phyloP scores from a whole-genome alignment of 2,113 vertebrate species.

The Pluvialis apricaria region DNA sequence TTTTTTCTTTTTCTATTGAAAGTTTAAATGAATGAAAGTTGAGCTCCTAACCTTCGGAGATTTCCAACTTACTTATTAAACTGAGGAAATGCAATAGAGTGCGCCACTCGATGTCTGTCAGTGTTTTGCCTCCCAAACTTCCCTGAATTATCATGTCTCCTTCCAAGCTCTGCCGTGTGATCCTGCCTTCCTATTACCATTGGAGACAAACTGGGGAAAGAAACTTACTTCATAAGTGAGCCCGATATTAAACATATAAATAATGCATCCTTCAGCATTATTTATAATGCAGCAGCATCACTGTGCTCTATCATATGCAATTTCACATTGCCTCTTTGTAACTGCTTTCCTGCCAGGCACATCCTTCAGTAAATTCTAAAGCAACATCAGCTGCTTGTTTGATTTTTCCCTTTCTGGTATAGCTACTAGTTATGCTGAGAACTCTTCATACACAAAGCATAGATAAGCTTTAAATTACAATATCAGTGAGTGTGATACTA shows the following conservation, averaged over 20 bases:
- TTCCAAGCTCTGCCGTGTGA: background rate
- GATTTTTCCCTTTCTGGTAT: background rate
- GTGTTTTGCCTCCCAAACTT: background rate
- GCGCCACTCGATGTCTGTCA: background rate
- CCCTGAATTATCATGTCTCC: background rate
- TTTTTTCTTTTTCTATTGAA: background rate
- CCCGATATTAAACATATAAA: constrained; percentile 79
- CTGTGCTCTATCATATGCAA: constrained; percentile 68
- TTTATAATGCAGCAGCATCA: constrained; percentile 77
- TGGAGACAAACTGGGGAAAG: constrained; percentile 28
- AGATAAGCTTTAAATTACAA: background rate
- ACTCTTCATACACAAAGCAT: background rate
- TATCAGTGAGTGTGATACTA: background rate
- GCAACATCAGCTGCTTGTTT: background rate
- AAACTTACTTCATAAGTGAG: constrained; percentile 72
- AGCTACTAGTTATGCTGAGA: background rate
- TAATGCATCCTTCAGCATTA: constrained; percentile 77
- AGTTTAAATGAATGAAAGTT: constrained; percentile 45
- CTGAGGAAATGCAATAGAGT: background rate
- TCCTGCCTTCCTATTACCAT: background rate
- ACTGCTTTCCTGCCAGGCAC: constrained; percentile 57
- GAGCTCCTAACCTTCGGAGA: constrained; percentile 1
- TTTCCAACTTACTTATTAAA: background rate
- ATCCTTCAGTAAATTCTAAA: background rate
- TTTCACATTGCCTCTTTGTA: constrained; percentile 60